phyloP scores from a whole-genome alignment of 2,888 invertebrate genomes.

The Eupithecia dodoneata region DNA sequence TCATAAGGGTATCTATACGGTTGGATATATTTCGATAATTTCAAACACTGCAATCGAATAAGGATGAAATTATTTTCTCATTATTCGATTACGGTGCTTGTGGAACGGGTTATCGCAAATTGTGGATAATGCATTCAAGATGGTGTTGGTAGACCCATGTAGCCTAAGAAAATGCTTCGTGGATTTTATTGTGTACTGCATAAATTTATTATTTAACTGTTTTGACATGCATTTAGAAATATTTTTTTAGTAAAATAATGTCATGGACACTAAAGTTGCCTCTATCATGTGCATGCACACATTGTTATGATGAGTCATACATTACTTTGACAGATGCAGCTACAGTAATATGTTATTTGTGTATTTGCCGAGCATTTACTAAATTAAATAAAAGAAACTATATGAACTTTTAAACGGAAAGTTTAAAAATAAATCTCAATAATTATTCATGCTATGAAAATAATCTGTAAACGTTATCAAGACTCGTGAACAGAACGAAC shows the following conservation, averaged over 20 bases:
- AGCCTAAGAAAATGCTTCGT: too few relatives aligned
- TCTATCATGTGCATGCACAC: background rate
- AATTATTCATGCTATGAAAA: background rate
- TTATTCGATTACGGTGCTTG: too few relatives aligned
- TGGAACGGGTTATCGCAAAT: too few relatives aligned
- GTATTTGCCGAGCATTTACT: background rate
- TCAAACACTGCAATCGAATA: too few relatives aligned
- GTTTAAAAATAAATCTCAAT: background rate
- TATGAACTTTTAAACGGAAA: background rate
- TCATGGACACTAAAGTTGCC: too few relatives aligned
- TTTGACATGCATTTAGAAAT: background rate
- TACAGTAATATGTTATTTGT: background rate
- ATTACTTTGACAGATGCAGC: background rate
- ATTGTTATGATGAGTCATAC: too few relatives aligned
- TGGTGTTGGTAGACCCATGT: too few relatives aligned
- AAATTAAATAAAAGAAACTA: background rate
- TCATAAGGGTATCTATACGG: background rate
- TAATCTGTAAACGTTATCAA: background rate
- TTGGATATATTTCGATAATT: background rate
- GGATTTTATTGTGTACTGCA: too few relatives aligned
- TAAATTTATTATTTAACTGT: background rate
- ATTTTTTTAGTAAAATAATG: background rate
- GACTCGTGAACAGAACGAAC: conserved; percentile 6
- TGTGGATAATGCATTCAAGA: too few relatives aligned
- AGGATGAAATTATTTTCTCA: too few relatives aligned